These are phyloP conservation scores for Cyclopterus lumpus DNA, from an alignment of 2,797 vertebrate species.

Conservation along the genomic window DNA sequence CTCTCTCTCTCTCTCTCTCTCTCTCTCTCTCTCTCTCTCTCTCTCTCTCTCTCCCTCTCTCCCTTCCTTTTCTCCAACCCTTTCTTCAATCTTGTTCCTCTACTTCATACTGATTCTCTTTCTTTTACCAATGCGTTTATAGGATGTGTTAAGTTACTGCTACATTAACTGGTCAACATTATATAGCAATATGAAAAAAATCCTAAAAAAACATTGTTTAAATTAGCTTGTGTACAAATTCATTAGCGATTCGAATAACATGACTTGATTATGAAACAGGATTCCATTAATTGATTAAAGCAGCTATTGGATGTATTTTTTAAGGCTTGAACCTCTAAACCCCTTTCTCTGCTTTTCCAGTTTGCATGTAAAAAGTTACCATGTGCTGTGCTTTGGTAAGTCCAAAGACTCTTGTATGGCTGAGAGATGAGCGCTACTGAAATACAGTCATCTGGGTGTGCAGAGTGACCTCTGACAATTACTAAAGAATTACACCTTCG, in stretches of 20 bases:
- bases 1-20: too few species aligned
- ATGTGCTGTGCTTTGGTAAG: constrained; percentile 16
- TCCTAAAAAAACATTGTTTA: too few species aligned
- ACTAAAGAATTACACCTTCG: too few species aligned
- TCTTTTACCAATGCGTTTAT: not conserved
- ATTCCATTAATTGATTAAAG: too few species aligned
- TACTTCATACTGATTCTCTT: not conserved
- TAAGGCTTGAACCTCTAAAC: not conserved
- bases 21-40: too few species aligned
- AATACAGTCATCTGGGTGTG: constrained; percentile 6
- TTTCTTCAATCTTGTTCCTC: not conserved
- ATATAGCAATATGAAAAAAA: not conserved
- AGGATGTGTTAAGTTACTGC: not conserved
- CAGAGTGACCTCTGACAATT: not conserved
- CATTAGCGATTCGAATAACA: not conserved
- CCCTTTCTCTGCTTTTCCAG: not conserved
- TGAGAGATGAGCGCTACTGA: constrained; percentile 6
- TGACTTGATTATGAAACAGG: too few species aligned
- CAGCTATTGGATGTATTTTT: not conserved
- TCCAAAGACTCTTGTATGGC: constrained; percentile 41
- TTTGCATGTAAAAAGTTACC: constrained; percentile 31
- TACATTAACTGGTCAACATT: not conserved
- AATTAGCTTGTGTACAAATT: not conserved
- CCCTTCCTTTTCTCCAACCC: not conserved
- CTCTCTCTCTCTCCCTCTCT: too few species aligned